Conservation (phyloP, 2,797 vertebrate genomes). For the Sebastes goodei region DNA sequence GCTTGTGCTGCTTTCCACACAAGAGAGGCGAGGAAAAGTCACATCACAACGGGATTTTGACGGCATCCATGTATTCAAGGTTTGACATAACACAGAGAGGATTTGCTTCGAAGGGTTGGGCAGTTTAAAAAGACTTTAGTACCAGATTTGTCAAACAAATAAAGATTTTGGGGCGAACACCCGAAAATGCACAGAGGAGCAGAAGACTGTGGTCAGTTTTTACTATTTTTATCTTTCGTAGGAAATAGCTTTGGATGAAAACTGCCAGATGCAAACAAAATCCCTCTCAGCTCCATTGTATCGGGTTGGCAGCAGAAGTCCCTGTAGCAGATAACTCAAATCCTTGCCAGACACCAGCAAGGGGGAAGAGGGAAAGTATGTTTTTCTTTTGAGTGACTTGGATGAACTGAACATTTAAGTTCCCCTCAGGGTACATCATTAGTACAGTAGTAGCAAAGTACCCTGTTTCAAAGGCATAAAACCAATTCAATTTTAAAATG, state of each 20-base stretch:
- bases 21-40: slow-evolving; percentile 29
- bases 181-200: neutral
- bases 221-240: slow-evolving; percentile 58
- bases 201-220: slow-evolving; percentile 36
- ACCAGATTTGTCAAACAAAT: neutral
- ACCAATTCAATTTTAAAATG: neutral
- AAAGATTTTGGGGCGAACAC: neutral
- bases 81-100: neutral
- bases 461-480: slow-evolving; percentile 17
- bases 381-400: slow-evolving; percentile 20
- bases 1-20: slow-evolving; percentile 38
- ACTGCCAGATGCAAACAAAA: slow-evolving; percentile 46
- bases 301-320: slow-evolving; percentile 41
- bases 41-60: neutral
- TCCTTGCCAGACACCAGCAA: slow-evolving; percentile 41
- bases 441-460: slow-evolving; percentile 5
- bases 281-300: slow-evolving; percentile 40
- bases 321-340: slow-evolving; percentile 45
- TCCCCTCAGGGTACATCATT: slow-evolving; percentile 41
- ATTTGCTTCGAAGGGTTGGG: neutral
- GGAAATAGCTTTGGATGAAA: slow-evolving; percentile 42
- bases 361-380: slow-evolving; percentile 39
- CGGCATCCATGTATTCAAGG: neutral
- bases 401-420: slow-evolving; percentile 35
- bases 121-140: neutral